phyloP scores from a whole-genome alignment of 2,797 vertebrate genomes.

The Neoniphon sammara region DNA sequence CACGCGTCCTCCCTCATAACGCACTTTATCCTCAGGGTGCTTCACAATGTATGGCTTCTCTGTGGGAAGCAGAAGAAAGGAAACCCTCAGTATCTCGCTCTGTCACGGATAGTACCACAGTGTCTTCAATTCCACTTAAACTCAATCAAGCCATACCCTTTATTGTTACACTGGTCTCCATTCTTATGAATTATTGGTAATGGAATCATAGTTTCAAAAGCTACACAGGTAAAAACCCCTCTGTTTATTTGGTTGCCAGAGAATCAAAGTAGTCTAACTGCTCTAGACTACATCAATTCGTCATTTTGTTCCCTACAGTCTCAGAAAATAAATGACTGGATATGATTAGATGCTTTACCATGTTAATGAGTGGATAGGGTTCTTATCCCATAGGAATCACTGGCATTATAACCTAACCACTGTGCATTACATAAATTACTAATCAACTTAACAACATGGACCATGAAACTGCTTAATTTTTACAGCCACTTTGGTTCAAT shows the following conservation, averaged over 20 bases:
- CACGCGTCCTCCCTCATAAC: constrained; percentile 87
- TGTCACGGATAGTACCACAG: constrained; percentile 39
- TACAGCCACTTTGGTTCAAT: too few species aligned
- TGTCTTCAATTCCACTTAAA: constrained; percentile 61
- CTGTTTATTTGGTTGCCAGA: constrained; percentile 65
- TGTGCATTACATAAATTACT: too few species aligned
- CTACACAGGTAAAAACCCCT: constrained; percentile 24
- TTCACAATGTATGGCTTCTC: constrained; percentile 93
- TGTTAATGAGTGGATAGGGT: constrained; percentile 19
- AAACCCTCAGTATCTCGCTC: constrained; percentile 46
- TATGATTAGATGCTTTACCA: constrained; percentile 14
- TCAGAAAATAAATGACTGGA: constrained; percentile 27
- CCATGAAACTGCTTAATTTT: not conserved
- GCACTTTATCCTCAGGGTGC: constrained; percentile 90
- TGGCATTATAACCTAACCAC: not conserved
- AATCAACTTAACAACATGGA: not conserved
- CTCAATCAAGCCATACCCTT: constrained; percentile 48
- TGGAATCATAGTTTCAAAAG: constrained; percentile 58
- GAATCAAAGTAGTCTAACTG: constrained; percentile 34
- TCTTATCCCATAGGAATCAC: not conserved
- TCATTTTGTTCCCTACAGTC: constrained; percentile 33
- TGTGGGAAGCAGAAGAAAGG: constrained; percentile 67
- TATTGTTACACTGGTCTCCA: constrained; percentile 40
- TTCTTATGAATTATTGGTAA: constrained; percentile 47
- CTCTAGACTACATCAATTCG: constrained; percentile 33